Evolutionary conservation across 2,113 vertebrate genomes (phyloP).

Genomic region (Sialia sialis): DNA sequence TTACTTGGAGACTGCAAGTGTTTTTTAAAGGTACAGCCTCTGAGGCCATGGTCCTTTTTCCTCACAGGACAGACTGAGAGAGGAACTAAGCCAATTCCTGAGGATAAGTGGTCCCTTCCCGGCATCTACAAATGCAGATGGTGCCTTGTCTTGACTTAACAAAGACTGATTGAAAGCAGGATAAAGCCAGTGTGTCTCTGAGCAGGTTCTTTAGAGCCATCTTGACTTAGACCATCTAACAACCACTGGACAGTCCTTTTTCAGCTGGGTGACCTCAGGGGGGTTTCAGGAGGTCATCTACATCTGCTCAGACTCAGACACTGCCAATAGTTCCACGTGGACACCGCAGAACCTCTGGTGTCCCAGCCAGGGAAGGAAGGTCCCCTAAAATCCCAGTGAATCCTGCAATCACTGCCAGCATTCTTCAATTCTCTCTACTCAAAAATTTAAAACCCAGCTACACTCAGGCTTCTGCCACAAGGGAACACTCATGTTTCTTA

Average conservation of each 20-base stretch:
- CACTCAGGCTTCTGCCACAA: neutral
- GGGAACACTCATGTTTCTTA: neutral
- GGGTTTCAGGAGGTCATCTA: neutral
- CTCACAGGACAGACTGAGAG: neutral
- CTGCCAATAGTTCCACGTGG: neutral
- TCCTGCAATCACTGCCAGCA: neutral
- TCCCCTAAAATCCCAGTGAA: neutral
- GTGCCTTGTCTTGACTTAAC: neutral
- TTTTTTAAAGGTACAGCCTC: slow-evolving; percentile 47
- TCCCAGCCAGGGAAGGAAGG: neutral
- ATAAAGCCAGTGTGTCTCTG: neutral
- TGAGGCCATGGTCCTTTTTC: neutral
- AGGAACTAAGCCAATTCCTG: neutral
- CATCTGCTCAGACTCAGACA: neutral
- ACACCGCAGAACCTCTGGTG: neutral
- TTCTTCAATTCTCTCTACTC: neutral
- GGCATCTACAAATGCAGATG: neutral
- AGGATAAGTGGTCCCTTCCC: neutral
- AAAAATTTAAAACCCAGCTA: neutral
- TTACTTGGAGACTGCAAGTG: slow-evolving; percentile 57
- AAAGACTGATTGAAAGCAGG: neutral
- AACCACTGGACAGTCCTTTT: neutral
- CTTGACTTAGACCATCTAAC: neutral
- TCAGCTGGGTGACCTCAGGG: neutral
- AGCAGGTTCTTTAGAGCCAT: neutral